These are phyloP conservation scores for Chrysogorgia sp. DNA, from an alignment of 92 coral and sea anemone species.

Conservation along the genomic window DNA sequence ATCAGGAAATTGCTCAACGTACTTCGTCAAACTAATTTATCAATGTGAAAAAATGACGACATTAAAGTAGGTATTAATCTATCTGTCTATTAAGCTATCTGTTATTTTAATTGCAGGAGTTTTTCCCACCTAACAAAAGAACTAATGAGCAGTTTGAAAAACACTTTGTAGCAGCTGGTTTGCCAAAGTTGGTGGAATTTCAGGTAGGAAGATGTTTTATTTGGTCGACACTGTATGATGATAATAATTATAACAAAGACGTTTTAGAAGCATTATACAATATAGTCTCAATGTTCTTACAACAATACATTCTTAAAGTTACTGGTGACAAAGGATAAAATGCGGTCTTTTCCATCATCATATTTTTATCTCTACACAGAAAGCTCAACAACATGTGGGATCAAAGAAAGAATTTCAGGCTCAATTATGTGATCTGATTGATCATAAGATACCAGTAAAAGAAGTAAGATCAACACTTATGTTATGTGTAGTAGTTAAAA, in stretches of 20 bases:
- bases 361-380: slow-evolving; percentile 52
- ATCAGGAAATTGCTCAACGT: no score
- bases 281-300: no score
- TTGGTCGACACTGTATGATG: neutral
- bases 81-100: neutral
- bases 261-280: no score
- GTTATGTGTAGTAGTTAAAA: no score
- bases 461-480: slow-evolving; percentile 62
- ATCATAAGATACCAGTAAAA: slow-evolving; percentile 77
- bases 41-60: neutral
- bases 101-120: slow-evolving; percentile 61
- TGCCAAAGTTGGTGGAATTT: slow-evolving; percentile 81
- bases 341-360: neutral
- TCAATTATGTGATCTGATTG: slow-evolving; percentile 88
- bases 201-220: slow-evolving; percentile 66
- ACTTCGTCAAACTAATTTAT: no score
- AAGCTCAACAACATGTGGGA: slow-evolving; percentile 78
- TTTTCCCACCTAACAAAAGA: slow-evolving; percentile 93
- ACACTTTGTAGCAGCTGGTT: slow-evolving; percentile 87
- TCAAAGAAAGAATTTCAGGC: slow-evolving; percentile 77
- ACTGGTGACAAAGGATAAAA: neutral
- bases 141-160: slow-evolving; percentile 82
- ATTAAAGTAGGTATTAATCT: neutral
- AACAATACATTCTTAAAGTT: no score
- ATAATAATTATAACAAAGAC: no score